Evolutionary conservation across 2,888 invertebrate species (phyloP), one percentile per base, ranked within the genome.

Genomic region (Drosophila flavopinicola): DNA sequence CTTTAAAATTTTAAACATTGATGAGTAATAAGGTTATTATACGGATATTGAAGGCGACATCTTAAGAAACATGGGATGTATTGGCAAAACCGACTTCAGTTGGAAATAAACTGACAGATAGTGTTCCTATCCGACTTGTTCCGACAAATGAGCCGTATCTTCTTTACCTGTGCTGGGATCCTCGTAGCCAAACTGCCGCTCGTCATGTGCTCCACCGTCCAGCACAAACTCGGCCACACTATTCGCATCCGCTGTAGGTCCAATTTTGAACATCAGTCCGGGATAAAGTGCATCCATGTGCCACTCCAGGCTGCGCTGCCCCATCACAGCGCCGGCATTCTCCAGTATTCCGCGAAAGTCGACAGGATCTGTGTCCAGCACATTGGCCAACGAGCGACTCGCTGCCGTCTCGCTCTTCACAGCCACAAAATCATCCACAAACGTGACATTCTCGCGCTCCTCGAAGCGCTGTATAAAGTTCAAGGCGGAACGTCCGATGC

Each of bases 211-310:
- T 5, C 74, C 69, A 0, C 93, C 93, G 79, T 96, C 95, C 88
- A 96, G 91, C 0, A 94, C 93, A 80, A 96, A 96, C 83, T 96
- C 95, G 29, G 96, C 91, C 25, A 95, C 91, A 41, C 96, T 96
- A 68, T 94, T 94, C 0, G 94, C 93, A 70, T 92, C 92, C 1
- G 94, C 91, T 32, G 95, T 94, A 32, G 96, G 96, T 1, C 95
- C 95, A 42, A 96, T 93, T 66, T 93, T 93, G 93, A 96, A 94
- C 56, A 93, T 93, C 9, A 96, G 89, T 0, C 96, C 96, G 0
- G 96, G 96, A 89, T 96, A 95, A 1, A 96, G 66, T 4, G 91
- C 92, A 57, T 94, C 93, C 90, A 96, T 92, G 66, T 95, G 95
- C 95, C 96, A 96, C 76, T 94, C 94, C 52, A 96, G 89, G 11